Evolutionary conservation across 2,888 invertebrate genomes (phyloP).

Genomic region (Drosophila mulleri): DNA sequence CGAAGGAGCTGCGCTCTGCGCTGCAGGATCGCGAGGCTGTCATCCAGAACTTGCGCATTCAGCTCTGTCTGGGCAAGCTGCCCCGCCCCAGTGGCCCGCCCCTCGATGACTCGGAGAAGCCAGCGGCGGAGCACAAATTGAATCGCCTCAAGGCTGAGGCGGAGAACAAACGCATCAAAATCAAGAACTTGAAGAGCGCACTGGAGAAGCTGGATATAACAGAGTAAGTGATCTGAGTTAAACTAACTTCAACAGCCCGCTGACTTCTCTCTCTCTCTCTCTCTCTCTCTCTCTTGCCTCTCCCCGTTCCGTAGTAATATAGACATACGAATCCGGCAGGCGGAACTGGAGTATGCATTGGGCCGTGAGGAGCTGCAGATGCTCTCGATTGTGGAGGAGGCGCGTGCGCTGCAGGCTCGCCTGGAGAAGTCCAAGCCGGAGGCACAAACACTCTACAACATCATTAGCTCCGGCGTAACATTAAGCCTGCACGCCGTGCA

Average conservation of each 20-base stretch:
- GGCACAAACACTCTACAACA: conserved; percentile 86
- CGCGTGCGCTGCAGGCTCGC: conserved; percentile 91
- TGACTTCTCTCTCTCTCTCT: neutral
- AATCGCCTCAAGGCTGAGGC: conserved; percentile 88
- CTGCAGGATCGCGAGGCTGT: conserved; percentile 93
- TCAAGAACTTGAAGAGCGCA: conserved; percentile 92
- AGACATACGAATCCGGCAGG: conserved; percentile 94
- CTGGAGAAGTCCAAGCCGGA: conserved; percentile 89
- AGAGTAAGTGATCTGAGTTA: conserved; percentile 88
- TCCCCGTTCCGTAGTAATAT: conserved; percentile 88
- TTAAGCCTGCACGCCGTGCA: conserved; percentile 89
- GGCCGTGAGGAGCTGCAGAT: conserved; percentile 95
- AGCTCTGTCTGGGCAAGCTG: conserved; percentile 83
- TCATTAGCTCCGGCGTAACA: conserved; percentile 85
- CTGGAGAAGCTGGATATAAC: conserved; percentile 94
- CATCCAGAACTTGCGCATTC: conserved; percentile 88
- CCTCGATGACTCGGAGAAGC: conserved; percentile 86
- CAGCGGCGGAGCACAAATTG: conserved; percentile 87
- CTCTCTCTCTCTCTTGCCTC: no score
- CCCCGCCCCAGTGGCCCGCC: conserved; percentile 85
- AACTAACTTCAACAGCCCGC: neutral
- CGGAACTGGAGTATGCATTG: conserved; percentile 94
- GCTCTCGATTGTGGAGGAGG: conserved; percentile 93
- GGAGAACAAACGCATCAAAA: conserved; percentile 91
- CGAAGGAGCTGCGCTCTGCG: conserved; percentile 89